phyloP scores from a whole-genome alignment of 2,797 vertebrate species.

The Ibycter americanus region DNA sequence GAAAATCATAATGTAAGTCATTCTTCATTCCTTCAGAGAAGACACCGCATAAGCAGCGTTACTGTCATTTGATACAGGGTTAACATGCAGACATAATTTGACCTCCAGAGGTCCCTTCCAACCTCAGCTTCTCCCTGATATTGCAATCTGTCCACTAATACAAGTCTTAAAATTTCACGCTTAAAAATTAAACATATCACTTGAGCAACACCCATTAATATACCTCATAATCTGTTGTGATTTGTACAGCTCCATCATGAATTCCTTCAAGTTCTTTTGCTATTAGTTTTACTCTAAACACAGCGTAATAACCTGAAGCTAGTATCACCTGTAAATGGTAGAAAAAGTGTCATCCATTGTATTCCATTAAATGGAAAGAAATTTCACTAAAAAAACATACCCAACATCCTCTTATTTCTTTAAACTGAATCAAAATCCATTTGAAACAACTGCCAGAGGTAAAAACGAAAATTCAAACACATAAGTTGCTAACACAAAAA shows the following conservation, averaged over 20 bases:
- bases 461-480: background rate
- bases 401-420: background rate
- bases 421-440: background rate
- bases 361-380: background rate
- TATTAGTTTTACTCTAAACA: conserved; percentile 91
- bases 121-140: background rate
- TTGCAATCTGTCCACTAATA: background rate
- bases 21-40: background rate
- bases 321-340: conserved; percentile 84
- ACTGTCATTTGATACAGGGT: background rate
- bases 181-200: background rate
- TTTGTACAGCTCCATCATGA: conserved; percentile 94
- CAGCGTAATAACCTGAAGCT: conserved; percentile 92
- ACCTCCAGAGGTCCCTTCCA: background rate
- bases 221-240: conserved; percentile 98
- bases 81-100: background rate
- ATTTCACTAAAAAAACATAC: background rate
- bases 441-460: background rate
- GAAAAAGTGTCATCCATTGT: background rate
- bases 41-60: background rate
- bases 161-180: background rate
- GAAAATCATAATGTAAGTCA: background rate
- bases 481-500: background rate
- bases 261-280: conserved; percentile 91
- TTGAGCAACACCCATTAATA: background rate